Evolutionary conservation across 2,797 vertebrate species (phyloP).

Genomic region (Tauraco hartlaubi): DNA sequence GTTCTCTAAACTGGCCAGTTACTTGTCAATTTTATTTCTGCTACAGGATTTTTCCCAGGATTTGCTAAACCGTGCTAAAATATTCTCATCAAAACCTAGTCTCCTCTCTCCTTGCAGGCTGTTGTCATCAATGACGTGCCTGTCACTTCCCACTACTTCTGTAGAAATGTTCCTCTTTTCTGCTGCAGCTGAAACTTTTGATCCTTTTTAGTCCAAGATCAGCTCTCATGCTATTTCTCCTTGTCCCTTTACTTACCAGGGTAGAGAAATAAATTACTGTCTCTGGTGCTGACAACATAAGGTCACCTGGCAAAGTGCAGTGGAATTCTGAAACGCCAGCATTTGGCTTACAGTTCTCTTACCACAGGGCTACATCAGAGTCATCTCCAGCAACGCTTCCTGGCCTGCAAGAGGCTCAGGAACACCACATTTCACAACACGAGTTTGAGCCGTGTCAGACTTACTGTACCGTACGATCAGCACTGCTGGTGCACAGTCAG

Average conservation of each 20-base stretch:
- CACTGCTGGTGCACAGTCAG: not conserved
- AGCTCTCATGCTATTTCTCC: not conserved
- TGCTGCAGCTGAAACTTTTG: not conserved
- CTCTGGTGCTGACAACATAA: accelerated
- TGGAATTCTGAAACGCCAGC: not conserved
- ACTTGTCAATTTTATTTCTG: not conserved
- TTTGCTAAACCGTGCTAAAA: not conserved
- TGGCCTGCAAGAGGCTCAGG: not conserved
- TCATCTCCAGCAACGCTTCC: not conserved
- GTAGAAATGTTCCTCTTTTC: not conserved
- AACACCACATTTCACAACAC: accelerated
- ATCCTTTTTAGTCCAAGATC: not conserved
- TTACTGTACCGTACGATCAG: accelerated
- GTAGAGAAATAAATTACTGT: not conserved
- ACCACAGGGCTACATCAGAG: not conserved
- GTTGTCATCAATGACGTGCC: accelerated
- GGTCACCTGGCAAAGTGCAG: not conserved
- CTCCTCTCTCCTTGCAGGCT: not conserved
- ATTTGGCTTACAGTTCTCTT: not conserved
- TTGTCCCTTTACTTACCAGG: not conserved
- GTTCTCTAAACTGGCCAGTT: not conserved
- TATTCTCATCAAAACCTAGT: not conserved
- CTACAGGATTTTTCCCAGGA: not conserved
- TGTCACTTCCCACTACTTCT: not conserved
- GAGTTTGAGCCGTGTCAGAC: not conserved